Percentiles rank a stretch among this genome's conserved stretches.
Evolutionary conservation across 2,888 invertebrate genomes (phyloP).

Genomic region (Melieria crassipennis): DNA sequence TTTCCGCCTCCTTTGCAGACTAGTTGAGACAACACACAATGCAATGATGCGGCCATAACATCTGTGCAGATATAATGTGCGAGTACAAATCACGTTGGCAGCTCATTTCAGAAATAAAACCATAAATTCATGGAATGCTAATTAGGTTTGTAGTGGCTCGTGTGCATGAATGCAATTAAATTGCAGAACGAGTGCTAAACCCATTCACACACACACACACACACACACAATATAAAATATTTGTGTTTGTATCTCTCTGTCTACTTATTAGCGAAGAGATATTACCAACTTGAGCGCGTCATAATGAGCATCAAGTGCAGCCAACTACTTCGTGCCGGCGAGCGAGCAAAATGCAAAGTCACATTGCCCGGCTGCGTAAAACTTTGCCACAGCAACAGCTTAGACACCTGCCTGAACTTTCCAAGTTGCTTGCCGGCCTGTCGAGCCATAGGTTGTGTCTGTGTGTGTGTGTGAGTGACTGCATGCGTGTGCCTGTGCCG

Average conservation of each 20-base stretch:
- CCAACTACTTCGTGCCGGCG: too few relatives aligned
- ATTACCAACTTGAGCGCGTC: too few relatives aligned
- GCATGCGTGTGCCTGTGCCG: too few relatives aligned
- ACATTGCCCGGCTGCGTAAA: too few relatives aligned
- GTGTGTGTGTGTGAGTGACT: not conserved
- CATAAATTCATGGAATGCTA: conserved; percentile 19
- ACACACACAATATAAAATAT: not conserved
- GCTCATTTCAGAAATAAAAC: conserved; percentile 10
- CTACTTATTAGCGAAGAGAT: too few relatives aligned
- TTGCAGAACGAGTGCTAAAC: not conserved
- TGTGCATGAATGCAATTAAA: conserved; percentile 27
- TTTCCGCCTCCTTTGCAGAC: too few relatives aligned
- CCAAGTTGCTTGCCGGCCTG: not conserved
- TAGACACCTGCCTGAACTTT: conserved; percentile 24
- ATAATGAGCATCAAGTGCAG: too few relatives aligned
- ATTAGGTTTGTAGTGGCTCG: conserved; percentile 23
- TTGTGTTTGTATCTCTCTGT: too few relatives aligned
- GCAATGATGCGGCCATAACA: too few relatives aligned
- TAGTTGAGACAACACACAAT: too few relatives aligned
- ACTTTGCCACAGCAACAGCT: not conserved
- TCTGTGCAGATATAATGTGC: conserved; percentile 1
- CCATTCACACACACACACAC: not conserved
- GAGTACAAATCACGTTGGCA: conserved; percentile 25
- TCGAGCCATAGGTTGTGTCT: not conserved
- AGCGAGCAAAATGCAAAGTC: too few relatives aligned